phyloP scores from a whole-genome alignment of 2,797 vertebrate species.

The Etheostoma perlongum region DNA sequence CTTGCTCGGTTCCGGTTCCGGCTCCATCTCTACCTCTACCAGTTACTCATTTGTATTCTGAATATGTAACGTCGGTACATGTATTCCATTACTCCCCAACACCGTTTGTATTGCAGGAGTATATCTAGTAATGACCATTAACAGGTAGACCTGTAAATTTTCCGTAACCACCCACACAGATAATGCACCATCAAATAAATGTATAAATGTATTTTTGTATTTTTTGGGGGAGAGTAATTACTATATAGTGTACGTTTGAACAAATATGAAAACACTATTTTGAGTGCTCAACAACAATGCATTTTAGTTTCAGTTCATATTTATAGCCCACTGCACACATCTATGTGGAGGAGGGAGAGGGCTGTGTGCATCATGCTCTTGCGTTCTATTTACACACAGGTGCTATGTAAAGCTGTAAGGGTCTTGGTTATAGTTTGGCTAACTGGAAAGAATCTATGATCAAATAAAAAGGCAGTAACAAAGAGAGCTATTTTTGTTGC shows the following conservation, averaged over 20 bases:
- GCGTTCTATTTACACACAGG: background rate
- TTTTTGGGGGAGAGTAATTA: too few species aligned
- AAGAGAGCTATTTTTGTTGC: background rate
- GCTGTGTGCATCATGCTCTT: background rate
- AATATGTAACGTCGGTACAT: too few species aligned
- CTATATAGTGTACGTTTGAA: background rate
- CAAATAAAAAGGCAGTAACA: background rate
- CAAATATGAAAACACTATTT: background rate
- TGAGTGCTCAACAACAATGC: background rate
- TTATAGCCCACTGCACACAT: background rate
- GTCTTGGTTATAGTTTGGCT: background rate
- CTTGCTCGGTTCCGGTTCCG: too few species aligned
- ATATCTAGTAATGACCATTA: background rate
- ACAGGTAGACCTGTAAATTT: background rate
- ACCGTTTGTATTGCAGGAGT: too few species aligned
- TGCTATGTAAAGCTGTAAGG: background rate
- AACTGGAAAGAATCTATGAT: too few species aligned
- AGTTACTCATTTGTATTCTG: too few species aligned
- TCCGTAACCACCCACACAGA: background rate
- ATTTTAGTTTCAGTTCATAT: background rate
- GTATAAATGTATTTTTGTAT: too few species aligned
- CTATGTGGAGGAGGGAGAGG: too few species aligned
- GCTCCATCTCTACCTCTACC: too few species aligned
- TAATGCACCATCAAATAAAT: too few species aligned
- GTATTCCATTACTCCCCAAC: too few species aligned